These are phyloP conservation scores for Drosophila insularis DNA, from an alignment of 1,140 invertebrate genomes.

Conservation along the genomic window DNA sequence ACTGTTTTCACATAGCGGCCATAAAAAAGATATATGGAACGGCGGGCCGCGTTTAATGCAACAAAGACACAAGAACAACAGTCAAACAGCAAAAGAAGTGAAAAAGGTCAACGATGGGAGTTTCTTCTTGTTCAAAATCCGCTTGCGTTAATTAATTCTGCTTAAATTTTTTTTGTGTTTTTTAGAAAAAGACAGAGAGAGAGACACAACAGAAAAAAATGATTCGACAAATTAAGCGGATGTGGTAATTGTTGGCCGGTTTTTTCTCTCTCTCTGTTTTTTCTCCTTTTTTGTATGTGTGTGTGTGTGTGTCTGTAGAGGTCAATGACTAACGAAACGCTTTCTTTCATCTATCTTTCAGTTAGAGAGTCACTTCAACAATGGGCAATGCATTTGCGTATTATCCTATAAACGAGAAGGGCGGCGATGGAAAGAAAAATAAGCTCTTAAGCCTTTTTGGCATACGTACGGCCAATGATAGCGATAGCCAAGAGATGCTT, in stretches of 20 bases:
- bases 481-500: conserved; percentile 13
- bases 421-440: not conserved
- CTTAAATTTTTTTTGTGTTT: conserved; percentile 22
- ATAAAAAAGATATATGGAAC: conserved; percentile 37
- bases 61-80: conserved; percentile 19
- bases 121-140: conserved; percentile 11
- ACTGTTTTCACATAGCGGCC: conserved; percentile 31
- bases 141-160: conserved; percentile 58
- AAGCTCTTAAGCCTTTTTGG: conserved; percentile 28
- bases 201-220: conserved; percentile 27
- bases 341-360: conserved; percentile 12
- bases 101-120: conserved; percentile 17
- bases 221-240: conserved; percentile 69
- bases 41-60: conserved; percentile 23
- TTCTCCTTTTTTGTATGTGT: not conserved
- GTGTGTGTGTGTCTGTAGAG: not conserved
- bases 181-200: not conserved
- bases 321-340: conserved; percentile 11
- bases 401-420: not conserved
- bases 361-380: not conserved
- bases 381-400: conserved; percentile 7
- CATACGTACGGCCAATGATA: conserved; percentile 33
- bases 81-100: conserved; percentile 15
- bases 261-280: conserved; percentile 15
- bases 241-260: conserved; percentile 64